Base-by-base conservation (phyloP, 2,797 vertebrate genomes). In the Synaphobranchus kaupii region DNA sequence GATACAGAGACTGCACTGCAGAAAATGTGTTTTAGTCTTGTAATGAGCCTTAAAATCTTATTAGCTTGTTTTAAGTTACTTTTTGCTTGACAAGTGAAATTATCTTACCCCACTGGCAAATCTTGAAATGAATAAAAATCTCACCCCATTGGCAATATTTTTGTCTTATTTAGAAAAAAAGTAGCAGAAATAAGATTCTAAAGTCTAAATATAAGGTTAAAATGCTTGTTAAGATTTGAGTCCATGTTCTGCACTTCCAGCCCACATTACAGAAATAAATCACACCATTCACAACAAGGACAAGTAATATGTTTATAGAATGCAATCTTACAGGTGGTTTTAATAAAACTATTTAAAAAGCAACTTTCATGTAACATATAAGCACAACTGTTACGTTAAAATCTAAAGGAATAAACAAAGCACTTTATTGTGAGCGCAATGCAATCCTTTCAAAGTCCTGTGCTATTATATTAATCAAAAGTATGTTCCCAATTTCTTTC, bases 171-270 rank as follows among this genome's bases (percentile, higher is more conserved):
- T 39, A 39, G 39, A 1, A 39, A 39, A 39, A 39, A 39, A 39
- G 39, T 39, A 39, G 1, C 39, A 39, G 39, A 39, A 39, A 39
- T 39, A 39, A 39, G 39, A 39, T 39, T 39, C 39, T 39, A 39
- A 39, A 39, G 0, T 39, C 39, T 39, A 39, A 39, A 39, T 39
- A 39, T 39, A 39, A 39, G 1, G 39, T 39, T 39, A 39, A 39
- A 39, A 39, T 39, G 39, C 39, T 39, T 39, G 39, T 39, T 39
- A 39, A 39, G 39, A 39, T 89, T 89, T 91, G 66, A 83, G 90
- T 91, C 92, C 88, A 88, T 83, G 60, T 31, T 25, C 6, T 84
- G 68, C 88, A 86, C 66, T 81, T 84, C 48, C 52, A 71, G 68
- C 78, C 84, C 87, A 80, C 90, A 73, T 73, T 73, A 15, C 10